These are phyloP conservation scores for Ridgeia piscesae DNA, from an alignment of 1,140 invertebrate genomes.

Conservation along the genomic window DNA sequence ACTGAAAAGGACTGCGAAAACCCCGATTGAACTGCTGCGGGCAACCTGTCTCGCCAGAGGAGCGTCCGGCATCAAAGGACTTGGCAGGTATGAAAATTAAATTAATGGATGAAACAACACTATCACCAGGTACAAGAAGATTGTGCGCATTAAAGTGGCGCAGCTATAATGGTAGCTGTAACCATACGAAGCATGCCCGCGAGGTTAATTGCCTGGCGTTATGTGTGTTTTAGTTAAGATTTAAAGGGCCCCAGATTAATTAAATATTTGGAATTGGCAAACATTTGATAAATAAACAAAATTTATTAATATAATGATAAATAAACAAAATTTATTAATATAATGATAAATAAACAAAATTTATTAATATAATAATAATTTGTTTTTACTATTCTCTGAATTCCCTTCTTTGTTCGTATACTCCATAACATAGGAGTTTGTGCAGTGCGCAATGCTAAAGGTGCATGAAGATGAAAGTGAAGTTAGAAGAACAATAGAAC, in stretches of 20 bases:
- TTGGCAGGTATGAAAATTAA: conserved; percentile 71
- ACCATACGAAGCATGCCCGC: not conserved
- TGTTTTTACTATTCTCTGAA: no score
- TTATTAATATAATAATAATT: conserved; percentile 34
- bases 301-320: conserved; percentile 26
- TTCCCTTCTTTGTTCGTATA: no score
- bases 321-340: conserved; percentile 32
- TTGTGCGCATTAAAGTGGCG: not conserved
- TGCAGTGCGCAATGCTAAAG: no score
- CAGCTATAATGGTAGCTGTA: not conserved
- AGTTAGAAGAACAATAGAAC: no score
- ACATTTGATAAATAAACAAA: not conserved
- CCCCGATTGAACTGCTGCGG: conserved; percentile 76
- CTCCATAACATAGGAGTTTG: no score
- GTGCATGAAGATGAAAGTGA: no score
- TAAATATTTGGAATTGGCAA: not conserved
- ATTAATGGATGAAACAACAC: not conserved
- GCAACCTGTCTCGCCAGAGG: conserved; percentile 82
- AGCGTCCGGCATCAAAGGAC: conserved; percentile 82
- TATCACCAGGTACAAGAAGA: not conserved
- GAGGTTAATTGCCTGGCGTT: not conserved
- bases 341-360: conserved; percentile 30
- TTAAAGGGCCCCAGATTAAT: no score
- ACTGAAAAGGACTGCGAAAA: conserved; percentile 60
- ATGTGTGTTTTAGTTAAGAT: not conserved